phyloP scores from a whole-genome alignment of 2,888 invertebrate genomes.

The Thecocarcelia acutangulata region DNA sequence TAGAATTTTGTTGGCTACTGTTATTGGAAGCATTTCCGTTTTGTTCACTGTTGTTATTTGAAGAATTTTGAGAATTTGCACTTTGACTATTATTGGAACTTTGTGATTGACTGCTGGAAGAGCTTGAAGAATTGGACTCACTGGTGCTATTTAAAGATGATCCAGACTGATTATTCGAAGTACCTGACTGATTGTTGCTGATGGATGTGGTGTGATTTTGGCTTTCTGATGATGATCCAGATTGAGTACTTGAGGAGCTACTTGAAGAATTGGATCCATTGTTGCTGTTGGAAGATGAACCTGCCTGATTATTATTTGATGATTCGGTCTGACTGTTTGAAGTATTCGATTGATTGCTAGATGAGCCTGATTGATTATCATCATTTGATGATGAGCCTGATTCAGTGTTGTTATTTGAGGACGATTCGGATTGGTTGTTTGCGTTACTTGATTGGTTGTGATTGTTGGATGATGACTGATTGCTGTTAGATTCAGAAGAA shows the following conservation, averaged over 20 bases:
- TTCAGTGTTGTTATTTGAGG: background rate
- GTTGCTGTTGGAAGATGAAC: conserved; percentile 52
- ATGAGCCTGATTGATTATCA: conserved; percentile 59
- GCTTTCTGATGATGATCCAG: conserved; percentile 38
- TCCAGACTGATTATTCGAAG: conserved; percentile 30
- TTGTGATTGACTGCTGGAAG: conserved; percentile 60
- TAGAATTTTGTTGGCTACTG: conserved; percentile 64
- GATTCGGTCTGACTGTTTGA: conserved; percentile 43
- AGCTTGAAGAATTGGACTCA: conserved; percentile 29
- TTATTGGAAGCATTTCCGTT: no score
- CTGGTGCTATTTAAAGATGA: conserved; percentile 18
- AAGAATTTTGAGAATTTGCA: conserved; percentile 55
- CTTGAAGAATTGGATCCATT: conserved; percentile 60
- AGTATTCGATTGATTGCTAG: conserved; percentile 63
- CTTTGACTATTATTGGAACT: conserved; percentile 38
- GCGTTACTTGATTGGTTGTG: conserved; percentile 64
- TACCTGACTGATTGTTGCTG: conserved; percentile 65
- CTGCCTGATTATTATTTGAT: conserved; percentile 17
- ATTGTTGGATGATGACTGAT: conserved; percentile 55
- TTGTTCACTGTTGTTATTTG: conserved; percentile 33
- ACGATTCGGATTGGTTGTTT: conserved; percentile 32
- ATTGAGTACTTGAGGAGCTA: conserved; percentile 35
- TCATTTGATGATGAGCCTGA: conserved; percentile 56
- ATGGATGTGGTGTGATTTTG: no score
- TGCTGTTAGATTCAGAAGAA: conserved; percentile 53